phyloP scores from a whole-genome alignment of 2,797 vertebrate species.

The Perodicticus potto region DNA sequence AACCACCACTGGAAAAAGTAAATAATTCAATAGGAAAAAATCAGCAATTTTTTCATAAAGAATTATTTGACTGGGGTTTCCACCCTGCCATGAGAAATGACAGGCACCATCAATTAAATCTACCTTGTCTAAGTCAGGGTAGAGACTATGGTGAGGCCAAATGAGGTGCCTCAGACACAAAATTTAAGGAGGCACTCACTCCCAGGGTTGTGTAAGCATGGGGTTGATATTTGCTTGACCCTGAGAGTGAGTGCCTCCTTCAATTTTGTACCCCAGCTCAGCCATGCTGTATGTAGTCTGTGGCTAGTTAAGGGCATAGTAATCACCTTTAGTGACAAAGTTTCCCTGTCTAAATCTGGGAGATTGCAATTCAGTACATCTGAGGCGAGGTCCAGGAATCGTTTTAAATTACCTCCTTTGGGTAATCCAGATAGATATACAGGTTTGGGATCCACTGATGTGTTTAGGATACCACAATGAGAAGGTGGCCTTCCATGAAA shows the following conservation, averaged over 20 bases:
- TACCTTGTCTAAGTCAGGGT: neutral
- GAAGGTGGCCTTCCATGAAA: neutral
- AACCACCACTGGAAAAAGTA: slow-evolving; percentile 26
- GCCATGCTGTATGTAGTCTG: neutral
- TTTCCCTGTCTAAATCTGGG: neutral
- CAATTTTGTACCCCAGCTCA: neutral
- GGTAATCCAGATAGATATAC: neutral
- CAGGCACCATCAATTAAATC: neutral
- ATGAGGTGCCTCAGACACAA: neutral
- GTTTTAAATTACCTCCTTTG: neutral
- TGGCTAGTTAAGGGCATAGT: neutral
- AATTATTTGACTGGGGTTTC: slow-evolving; percentile 11
- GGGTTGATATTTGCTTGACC: neutral
- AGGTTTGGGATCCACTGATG: neutral
- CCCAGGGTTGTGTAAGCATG: neutral
- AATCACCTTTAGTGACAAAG: neutral
- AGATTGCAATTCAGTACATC: neutral
- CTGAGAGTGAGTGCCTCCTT: neutral
- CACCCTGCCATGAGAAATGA: neutral
- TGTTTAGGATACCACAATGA: neutral
- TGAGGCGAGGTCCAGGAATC: neutral
- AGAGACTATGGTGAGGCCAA: neutral
- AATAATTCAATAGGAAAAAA: neutral
- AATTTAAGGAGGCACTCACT: slow-evolving; percentile 9
- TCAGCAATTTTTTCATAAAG: neutral